These are phyloP conservation scores for Labeo catla DNA, from an alignment of 2,113 vertebrate species.

Conservation along the genomic window DNA sequence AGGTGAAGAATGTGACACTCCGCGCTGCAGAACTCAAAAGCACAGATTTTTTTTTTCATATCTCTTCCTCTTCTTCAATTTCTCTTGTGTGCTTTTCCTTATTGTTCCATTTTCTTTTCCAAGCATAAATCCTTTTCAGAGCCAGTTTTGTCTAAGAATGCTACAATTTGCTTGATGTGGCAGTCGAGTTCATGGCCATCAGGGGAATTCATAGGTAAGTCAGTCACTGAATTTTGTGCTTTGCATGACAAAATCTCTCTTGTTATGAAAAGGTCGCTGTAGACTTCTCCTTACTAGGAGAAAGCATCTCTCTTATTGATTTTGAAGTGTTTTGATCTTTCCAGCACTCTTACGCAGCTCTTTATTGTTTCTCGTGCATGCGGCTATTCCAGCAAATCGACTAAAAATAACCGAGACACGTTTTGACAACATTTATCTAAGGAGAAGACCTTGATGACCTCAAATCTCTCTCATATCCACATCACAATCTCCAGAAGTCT, in stretches of 20 bases:
- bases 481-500: slow-evolving; percentile 7
- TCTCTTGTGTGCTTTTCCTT: slow-evolving; percentile 31
- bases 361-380: neutral
- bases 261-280: neutral
- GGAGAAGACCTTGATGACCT: slow-evolving; percentile 26
- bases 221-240: slow-evolving; percentile 20
- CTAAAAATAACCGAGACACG: slow-evolving; percentile 14
- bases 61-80: slow-evolving; percentile 14
- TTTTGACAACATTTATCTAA: slow-evolving; percentile 40
- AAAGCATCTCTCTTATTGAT: slow-evolving; percentile 31
- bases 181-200: slow-evolving; percentile 25
- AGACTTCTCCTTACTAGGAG: neutral
- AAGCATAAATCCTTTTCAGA: slow-evolving; percentile 35
- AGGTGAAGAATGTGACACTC: slow-evolving; percentile 72
- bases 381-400: neutral
- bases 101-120: slow-evolving; percentile 19
- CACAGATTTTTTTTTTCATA: slow-evolving; percentile 1
- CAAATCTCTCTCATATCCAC: slow-evolving; percentile 11
- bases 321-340: slow-evolving; percentile 31
- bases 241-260: slow-evolving; percentile 38
- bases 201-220: slow-evolving; percentile 24
- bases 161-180: slow-evolving; percentile 20
- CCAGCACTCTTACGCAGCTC: neutral
- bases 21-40: slow-evolving; percentile 65
- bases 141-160: slow-evolving; percentile 19